A percentile compares a stretch with the other conserved stretches of the same genome.
phyloP scores from a whole-genome alignment of 2,797 vertebrate genomes.

The Ctenosaura bakeri region DNA sequence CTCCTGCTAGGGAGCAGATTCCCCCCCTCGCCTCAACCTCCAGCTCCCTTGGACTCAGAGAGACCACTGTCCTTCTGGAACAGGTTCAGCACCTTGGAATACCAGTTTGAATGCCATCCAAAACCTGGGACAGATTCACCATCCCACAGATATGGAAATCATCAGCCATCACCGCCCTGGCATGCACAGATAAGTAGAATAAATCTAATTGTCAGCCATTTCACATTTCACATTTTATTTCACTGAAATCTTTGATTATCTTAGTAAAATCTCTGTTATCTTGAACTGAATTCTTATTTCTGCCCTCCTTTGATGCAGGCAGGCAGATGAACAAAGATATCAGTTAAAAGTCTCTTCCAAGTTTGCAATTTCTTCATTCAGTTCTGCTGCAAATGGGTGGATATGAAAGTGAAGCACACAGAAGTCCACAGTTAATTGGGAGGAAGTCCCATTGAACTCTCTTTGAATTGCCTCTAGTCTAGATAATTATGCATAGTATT shows the following conservation, averaged over 20 bases:
- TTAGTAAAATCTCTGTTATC: not conserved
- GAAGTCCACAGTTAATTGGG: not conserved
- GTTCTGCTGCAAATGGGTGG: not conserved
- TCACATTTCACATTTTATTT: not conserved
- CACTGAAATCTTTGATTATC: not conserved
- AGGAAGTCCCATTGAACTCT: not conserved
- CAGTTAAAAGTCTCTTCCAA: not conserved
- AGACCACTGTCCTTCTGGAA: too few relatives aligned
- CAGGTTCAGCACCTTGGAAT: too few relatives aligned
- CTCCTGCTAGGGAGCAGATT: too few relatives aligned
- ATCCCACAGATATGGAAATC: too few relatives aligned
- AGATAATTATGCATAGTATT: not conserved
- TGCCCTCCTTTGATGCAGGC: not conserved
- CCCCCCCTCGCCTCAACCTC: too few relatives aligned
- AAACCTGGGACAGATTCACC: too few relatives aligned
- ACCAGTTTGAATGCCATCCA: too few relatives aligned
- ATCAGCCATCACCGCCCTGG: not conserved
- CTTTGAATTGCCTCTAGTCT: not conserved
- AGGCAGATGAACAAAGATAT: not conserved
- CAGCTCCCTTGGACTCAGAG: too few relatives aligned
- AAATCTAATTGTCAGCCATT: not conserved
- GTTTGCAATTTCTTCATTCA: not conserved
- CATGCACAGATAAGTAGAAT: not conserved
- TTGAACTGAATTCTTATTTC: not conserved
- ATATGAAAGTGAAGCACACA: not conserved